Evolutionary conservation across 2,797 vertebrate species (phyloP).

Genomic region (Schizopygopsis malacanthus): DNA sequence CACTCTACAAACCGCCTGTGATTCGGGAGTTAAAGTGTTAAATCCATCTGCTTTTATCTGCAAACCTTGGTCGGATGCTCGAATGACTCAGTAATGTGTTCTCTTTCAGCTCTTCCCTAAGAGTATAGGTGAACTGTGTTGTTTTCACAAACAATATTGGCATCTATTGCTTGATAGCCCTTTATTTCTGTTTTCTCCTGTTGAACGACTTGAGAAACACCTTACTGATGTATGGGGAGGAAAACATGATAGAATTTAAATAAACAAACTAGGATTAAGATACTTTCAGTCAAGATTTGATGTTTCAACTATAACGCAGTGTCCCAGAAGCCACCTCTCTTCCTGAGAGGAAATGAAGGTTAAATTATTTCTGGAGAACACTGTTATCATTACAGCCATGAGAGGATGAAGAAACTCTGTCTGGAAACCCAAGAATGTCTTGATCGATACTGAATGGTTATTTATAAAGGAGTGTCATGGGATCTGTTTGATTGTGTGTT

Average conservation of each 20-base stretch:
- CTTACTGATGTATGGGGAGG: not conserved
- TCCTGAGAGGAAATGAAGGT: slow-evolving; percentile 52
- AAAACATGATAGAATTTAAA: not conserved
- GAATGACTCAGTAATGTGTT: slow-evolving; percentile 50
- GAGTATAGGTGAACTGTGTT: slow-evolving; percentile 11
- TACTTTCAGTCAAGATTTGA: not conserved
- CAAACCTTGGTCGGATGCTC: slow-evolving; percentile 13
- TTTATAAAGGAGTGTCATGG: slow-evolving; percentile 70
- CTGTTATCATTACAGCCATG: slow-evolving; percentile 54
- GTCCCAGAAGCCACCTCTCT: slow-evolving; percentile 1
- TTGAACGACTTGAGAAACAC: not conserved
- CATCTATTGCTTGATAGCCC: not conserved
- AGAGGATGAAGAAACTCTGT: slow-evolving; percentile 62
- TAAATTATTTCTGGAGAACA: slow-evolving; percentile 66
- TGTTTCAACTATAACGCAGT: not conserved
- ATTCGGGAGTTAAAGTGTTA: slow-evolving; percentile 31
- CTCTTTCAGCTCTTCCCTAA: slow-evolving; percentile 34
- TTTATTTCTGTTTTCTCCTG: not conserved
- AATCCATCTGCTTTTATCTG: slow-evolving; percentile 42
- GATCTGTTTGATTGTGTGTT: slow-evolving; percentile 60
- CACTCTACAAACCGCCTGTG: not conserved
- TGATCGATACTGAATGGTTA: slow-evolving; percentile 72
- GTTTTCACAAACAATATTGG: slow-evolving; percentile 25
- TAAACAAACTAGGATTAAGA: not conserved
- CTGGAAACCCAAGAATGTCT: slow-evolving; percentile 69